These are phyloP conservation scores for Triops longicaudatus DNA, from an alignment of 1,140 invertebrate species.

Conservation along the genomic window DNA sequence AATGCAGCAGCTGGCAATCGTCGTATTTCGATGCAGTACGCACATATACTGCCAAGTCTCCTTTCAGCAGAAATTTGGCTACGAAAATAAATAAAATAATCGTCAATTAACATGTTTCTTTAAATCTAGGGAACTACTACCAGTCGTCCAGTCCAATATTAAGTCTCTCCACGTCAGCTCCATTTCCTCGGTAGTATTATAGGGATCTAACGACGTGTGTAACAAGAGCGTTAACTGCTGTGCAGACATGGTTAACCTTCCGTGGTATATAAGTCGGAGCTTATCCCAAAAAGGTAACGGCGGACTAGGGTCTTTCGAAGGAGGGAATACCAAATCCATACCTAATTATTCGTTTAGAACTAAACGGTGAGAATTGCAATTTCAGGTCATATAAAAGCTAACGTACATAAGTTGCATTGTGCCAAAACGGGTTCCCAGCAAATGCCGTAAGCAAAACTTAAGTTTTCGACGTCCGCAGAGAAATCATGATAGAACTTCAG, in stretches of 20 bases:
- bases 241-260: slow-evolving; percentile 76
- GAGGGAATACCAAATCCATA: slow-evolving; percentile 48
- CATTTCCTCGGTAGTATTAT: slow-evolving; percentile 98
- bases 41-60: slow-evolving; percentile 77
- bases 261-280: slow-evolving; percentile 83
- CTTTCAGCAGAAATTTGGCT: slow-evolving; percentile 76
- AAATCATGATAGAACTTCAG: slow-evolving; percentile 97
- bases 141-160: slow-evolving; percentile 92
- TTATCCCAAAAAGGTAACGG: slow-evolving; percentile 97
- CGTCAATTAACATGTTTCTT: neutral
- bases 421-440: slow-evolving; percentile 98
- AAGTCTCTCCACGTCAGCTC: slow-evolving; percentile 89
- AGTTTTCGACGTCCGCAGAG: slow-evolving; percentile 83
- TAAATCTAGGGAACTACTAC: slow-evolving; percentile 42
- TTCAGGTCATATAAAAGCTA: slow-evolving; percentile 29
- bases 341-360: neutral
- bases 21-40: slow-evolving; percentile 97
- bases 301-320: slow-evolving; percentile 85
- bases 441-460: slow-evolving; percentile 87
- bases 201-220: slow-evolving; percentile 93
- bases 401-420: slow-evolving; percentile 78
- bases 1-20: slow-evolving; percentile 81
- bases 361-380: neutral
- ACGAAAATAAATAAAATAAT: slow-evolving; percentile 34
- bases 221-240: slow-evolving; percentile 76